These are phyloP conservation scores for Eupithecia pulchellata DNA, from an alignment of 2,888 invertebrate genomes.

Conservation along the genomic window DNA sequence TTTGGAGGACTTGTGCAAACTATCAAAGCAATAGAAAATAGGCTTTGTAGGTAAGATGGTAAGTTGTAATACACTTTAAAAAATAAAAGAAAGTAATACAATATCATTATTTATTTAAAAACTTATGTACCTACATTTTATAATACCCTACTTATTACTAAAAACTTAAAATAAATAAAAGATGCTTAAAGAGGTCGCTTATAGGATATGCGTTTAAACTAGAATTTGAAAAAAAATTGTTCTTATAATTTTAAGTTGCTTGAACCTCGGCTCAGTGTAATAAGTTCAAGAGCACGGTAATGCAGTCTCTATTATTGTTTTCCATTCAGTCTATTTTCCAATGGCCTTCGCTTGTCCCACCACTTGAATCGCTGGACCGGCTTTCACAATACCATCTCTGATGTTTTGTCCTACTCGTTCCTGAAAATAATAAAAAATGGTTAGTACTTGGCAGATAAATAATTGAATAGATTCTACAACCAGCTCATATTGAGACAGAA, in stretches of 20 bases:
- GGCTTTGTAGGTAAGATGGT: too few species aligned
- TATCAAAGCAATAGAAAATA: too few species aligned
- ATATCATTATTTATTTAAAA: neutral
- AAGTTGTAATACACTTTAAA: neutral
- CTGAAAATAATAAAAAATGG: conserved; percentile 44
- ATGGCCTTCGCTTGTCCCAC: conserved; percentile 53
- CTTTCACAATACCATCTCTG: conserved; percentile 59
- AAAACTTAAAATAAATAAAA: too few species aligned
- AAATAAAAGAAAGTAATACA: neutral
- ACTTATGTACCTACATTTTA: too few species aligned
- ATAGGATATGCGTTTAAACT: too few species aligned
- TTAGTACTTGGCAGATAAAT: neutral
- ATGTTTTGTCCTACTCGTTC: conserved; percentile 57
- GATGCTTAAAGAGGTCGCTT: too few species aligned
- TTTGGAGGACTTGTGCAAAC: too few species aligned
- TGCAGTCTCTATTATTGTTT: neutral
- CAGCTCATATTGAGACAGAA: too few species aligned
- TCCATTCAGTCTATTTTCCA: conserved; percentile 48
- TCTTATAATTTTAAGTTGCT: neutral
- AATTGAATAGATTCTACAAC: too few species aligned
- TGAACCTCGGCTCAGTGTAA: too few species aligned
- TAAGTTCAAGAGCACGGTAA: neutral
- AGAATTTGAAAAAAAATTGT: too few species aligned
- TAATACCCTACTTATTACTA: neutral
- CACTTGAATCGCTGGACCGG: conserved; percentile 58